Percentiles rank a stretch among this genome's conserved stretches.
Evolutionary conservation across 2,888 invertebrate genomes (phyloP).

Genomic region (Aphidoletes aphidimyza): DNA sequence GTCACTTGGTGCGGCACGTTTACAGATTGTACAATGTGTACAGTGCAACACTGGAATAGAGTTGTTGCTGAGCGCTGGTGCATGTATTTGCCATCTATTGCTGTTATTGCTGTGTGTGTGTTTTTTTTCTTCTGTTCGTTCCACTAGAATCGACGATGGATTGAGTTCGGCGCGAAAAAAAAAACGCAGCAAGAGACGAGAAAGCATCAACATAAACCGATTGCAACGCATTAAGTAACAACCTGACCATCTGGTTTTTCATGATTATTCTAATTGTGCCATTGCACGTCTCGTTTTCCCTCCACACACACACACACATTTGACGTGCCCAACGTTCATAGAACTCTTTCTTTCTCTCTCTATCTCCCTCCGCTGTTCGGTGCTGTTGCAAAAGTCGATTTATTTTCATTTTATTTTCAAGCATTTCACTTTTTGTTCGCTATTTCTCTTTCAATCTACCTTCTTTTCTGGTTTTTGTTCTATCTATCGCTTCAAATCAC

Average conservation of each 20-base stretch:
- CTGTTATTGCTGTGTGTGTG: not conserved
- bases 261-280: slow-evolving; percentile 53
- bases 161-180: not conserved
- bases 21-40: slow-evolving; percentile 16
- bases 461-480: not conserved
- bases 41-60: slow-evolving; percentile 15
- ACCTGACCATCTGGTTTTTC: slow-evolving; percentile 54
- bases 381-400: not conserved
- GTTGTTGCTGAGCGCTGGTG: slow-evolving; percentile 10
- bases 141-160: not conserved
- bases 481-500: not conserved
- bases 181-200: not conserved
- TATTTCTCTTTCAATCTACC: not conserved
- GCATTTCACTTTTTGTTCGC: slow-evolving; percentile 9
- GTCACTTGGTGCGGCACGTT: not conserved
- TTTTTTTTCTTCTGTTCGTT: not conserved
- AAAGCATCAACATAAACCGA: slow-evolving; percentile 42
- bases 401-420: not conserved
- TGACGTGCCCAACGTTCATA: not conserved
- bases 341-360: too few relatives aligned
- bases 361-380: too few relatives aligned
- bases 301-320: too few relatives aligned
- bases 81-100: slow-evolving; percentile 8
- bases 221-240: slow-evolving; percentile 46
- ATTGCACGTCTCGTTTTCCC: slow-evolving; percentile 47